A percentile compares a stretch with the other conserved stretches of the same genome.
Conservation (phyloP, 2,797 vertebrate genomes). For the Neosalanx taihuensis region DNA sequence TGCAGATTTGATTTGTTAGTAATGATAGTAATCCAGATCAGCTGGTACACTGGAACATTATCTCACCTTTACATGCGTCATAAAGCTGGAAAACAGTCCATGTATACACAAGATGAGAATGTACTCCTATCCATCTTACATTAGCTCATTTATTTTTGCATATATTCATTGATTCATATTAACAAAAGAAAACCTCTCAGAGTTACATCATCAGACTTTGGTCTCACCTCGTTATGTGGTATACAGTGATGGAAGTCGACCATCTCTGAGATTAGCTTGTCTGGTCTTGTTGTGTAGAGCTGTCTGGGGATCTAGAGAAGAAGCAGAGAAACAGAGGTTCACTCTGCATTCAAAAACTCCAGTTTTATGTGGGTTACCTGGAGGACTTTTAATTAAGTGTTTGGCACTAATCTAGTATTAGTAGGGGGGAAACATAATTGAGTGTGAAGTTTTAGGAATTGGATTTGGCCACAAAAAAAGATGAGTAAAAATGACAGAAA, state of each 20-base stretch:
- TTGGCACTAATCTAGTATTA: constrained; percentile 22
- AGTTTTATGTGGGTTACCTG: constrained; percentile 2
- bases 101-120: constrained; percentile 1
- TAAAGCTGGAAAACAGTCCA: constrained; percentile 58
- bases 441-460: constrained; percentile 20
- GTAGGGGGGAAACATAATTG: constrained; percentile 9
- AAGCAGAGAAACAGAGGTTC: constrained; percentile 23
- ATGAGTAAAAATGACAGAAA: too few relatives aligned
- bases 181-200: background rate
- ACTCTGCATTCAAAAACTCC: constrained; percentile 8
- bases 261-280: constrained; percentile 73
- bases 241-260: constrained; percentile 71
- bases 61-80: constrained; percentile 62
- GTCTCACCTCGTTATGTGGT: constrained; percentile 68
- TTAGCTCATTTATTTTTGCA: too few relatives aligned
- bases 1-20: background rate
- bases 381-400: constrained; percentile 8
- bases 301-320: constrained; percentile 78
- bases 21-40: constrained; percentile 12
- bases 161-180: too few relatives aligned
- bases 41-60: background rate
- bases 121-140: background rate
- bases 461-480: constrained; percentile 28
- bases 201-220: background rate
- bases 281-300: constrained; percentile 76